Conservation (phyloP, 2,113 vertebrate genomes). For the Lycaon pictus region DNA sequence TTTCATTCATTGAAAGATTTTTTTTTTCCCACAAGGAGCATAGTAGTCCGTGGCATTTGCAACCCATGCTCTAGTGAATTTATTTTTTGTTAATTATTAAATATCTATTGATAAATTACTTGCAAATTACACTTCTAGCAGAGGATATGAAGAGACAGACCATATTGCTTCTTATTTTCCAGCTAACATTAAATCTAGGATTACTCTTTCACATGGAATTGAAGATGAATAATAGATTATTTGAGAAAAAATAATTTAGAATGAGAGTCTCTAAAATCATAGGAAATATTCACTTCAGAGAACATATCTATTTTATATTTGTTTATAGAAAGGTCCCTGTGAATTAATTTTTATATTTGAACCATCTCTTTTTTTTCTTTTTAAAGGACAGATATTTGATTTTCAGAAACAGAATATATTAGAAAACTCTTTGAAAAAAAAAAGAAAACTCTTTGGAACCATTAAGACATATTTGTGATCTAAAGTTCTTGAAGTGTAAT, state of each 20-base stretch:
- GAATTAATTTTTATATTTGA: slow-evolving; percentile 31
- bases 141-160: neutral
- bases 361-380: neutral
- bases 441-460: neutral
- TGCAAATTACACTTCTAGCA: neutral
- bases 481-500: neutral
- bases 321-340: neutral
- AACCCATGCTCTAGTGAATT: neutral
- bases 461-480: neutral
- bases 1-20: neutral
- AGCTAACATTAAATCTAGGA: neutral
- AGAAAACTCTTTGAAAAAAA: neutral
- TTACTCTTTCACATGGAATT: neutral
- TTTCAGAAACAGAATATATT: neutral
- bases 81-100: neutral
- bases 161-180: neutral
- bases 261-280: neutral
- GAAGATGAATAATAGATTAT: neutral
- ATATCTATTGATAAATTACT: neutral
- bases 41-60: neutral
- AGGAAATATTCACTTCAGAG: neutral
- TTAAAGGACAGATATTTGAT: neutral
- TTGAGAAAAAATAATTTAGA: neutral
- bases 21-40: neutral
- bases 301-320: neutral